phyloP scores from a whole-genome alignment of 2,797 vertebrate genomes.

The Acipenser oxyrinchus region DNA sequence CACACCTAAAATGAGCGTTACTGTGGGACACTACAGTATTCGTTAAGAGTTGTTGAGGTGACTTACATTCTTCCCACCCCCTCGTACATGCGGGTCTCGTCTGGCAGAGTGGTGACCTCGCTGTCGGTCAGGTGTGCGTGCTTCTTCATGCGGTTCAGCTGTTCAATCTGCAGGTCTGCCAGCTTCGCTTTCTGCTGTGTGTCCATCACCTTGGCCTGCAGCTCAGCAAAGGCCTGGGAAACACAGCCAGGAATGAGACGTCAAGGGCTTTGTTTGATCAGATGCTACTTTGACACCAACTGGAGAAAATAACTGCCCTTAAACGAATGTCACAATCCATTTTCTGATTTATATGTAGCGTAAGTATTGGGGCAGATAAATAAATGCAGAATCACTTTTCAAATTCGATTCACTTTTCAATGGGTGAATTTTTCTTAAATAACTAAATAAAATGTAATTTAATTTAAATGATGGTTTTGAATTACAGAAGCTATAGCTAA shows the following conservation, averaged over 20 bases:
- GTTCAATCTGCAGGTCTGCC: conserved; percentile 89
- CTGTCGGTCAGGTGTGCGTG: conserved; percentile 78
- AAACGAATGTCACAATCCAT: too few relatives aligned
- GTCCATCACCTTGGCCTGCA: conserved; percentile 92
- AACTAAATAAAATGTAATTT: too few relatives aligned
- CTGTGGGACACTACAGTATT: conserved; percentile 1
- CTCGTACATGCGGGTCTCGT: conserved; percentile 85
- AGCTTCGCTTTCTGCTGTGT: conserved; percentile 92
- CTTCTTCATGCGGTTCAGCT: conserved; percentile 82
- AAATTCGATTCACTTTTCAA: too few relatives aligned
- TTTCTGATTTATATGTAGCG: too few relatives aligned
- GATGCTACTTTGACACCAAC: too few relatives aligned
- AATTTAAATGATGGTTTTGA: too few relatives aligned
- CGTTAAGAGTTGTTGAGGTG: background rate
- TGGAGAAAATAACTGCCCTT: too few relatives aligned
- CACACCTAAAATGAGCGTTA: too few relatives aligned
- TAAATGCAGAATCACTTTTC: too few relatives aligned
- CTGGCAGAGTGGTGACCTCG: conserved; percentile 71
- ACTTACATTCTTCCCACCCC: conserved; percentile 94
- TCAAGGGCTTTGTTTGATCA: background rate
- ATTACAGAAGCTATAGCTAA: too few relatives aligned
- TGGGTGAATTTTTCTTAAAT: too few relatives aligned
- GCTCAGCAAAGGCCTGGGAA: conserved; percentile 78
- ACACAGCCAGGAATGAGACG: background rate
- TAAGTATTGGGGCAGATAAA: too few relatives aligned